phyloP scores from a whole-genome alignment of 2,888 invertebrate species.

The Pandemis heparana region DNA sequence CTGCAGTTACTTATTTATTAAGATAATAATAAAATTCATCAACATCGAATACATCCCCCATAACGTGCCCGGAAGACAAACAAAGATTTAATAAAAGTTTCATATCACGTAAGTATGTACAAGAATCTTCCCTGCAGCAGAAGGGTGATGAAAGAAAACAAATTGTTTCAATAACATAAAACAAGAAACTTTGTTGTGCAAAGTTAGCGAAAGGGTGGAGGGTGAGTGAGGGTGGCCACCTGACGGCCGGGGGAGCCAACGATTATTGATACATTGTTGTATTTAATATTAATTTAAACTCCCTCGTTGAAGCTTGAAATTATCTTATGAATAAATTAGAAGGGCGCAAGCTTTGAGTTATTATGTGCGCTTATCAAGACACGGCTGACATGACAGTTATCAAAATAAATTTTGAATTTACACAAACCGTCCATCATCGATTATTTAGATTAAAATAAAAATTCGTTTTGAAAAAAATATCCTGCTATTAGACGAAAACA shows the following conservation, averaged over 20 bases:
- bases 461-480: background rate
- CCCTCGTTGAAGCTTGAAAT: conserved; percentile 28
- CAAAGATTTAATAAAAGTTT: background rate
- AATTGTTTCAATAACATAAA: conserved; percentile 80
- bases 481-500: background rate
- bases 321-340: conserved; percentile 41
- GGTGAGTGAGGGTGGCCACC: conserved; percentile 16
- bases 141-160: conserved; percentile 79
- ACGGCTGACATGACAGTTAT: background rate
- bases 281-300: conserved; percentile 54
- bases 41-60: background rate
- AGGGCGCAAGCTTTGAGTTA: conserved; percentile 20
- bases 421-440: background rate
- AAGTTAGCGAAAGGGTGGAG: conserved; percentile 61
- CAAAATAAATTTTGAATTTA: background rate
- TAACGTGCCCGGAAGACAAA: background rate
- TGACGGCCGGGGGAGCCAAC: conserved; percentile 45
- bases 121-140: conserved; percentile 61
- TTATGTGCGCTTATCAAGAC: conserved; percentile 11
- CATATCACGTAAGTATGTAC: conserved; percentile 26
- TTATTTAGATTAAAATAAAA: background rate
- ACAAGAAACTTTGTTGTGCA: conserved; percentile 77
- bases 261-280: conserved; percentile 58
- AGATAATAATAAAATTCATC: background rate
- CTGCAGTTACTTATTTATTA: background rate